Evolutionary conservation across 1,140 invertebrate species (phyloP).

Genomic region (Alviniconcha marisindica): DNA sequence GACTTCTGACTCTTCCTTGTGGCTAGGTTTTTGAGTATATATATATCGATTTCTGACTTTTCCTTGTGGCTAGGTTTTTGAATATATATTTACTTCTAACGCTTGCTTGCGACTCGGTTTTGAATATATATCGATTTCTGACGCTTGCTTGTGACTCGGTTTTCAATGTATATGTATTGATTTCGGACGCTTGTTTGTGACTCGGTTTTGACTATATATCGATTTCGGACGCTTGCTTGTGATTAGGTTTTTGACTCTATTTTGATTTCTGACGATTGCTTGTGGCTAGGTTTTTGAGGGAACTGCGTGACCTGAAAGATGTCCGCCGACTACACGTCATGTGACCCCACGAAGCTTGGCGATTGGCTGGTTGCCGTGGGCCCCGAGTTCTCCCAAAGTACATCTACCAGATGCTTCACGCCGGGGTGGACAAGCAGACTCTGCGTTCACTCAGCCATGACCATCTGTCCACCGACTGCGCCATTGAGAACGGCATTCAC

Average conservation of each 20-base stretch:
- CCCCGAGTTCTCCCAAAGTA: constrained; percentile 96
- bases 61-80: no score
- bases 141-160: no score
- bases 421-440: constrained; percentile 92
- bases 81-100: no score
- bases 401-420: constrained; percentile 96
- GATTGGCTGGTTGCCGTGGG: constrained; percentile 91
- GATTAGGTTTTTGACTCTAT: background rate
- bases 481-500: constrained; percentile 95
- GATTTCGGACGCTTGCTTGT: background rate
- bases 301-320: constrained; percentile 95
- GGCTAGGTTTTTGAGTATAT: no score
- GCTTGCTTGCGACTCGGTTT: no score
- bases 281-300: constrained; percentile 93
- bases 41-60: no score
- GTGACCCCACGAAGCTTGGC: constrained; percentile 93
- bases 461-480: constrained; percentile 91
- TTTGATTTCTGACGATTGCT: no score
- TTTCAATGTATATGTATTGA: no score
- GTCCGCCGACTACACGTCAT: constrained; percentile 97
- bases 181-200: no score
- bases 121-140: no score
- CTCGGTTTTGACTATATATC: no score
- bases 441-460: constrained; percentile 86
- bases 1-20: no score